phyloP scores from a whole-genome alignment of 2,797 vertebrate species.

The Enteromius mattozi region DNA sequence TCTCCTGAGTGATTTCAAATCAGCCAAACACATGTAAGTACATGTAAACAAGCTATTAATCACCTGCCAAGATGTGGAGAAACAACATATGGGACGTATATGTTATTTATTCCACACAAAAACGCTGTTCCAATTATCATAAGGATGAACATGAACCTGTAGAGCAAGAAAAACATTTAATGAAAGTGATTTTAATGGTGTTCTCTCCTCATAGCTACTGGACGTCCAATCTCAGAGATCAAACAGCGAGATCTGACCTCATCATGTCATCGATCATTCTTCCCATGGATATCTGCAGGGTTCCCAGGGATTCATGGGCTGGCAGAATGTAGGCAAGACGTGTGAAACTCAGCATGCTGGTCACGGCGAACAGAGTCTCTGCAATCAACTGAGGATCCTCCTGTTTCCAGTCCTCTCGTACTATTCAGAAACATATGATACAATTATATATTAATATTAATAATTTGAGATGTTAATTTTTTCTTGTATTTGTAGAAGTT shows the following conservation, averaged over 20 bases:
- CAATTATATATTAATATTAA: neutral
- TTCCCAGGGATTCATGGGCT: slow-evolving; percentile 88
- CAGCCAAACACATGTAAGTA: neutral
- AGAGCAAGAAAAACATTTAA: slow-evolving; percentile 1
- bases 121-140: slow-evolving; percentile 94
- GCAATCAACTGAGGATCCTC: slow-evolving; percentile 84
- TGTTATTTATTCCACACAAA: slow-evolving; percentile 91
- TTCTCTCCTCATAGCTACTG: slow-evolving; percentile 54
- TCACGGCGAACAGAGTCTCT: slow-evolving; percentile 88
- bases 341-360: slow-evolving; percentile 91
- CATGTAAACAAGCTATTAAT: neutral
- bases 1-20: neutral
- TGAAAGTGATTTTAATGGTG: neutral
- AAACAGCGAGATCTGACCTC: slow-evolving; percentile 82
- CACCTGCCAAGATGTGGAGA: slow-evolving; percentile 86
- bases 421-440: slow-evolving; percentile 22
- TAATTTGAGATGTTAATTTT: too few species aligned
- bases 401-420: slow-evolving; percentile 49
- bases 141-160: slow-evolving; percentile 93
- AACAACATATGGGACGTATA: slow-evolving; percentile 87
- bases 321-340: slow-evolving; percentile 89
- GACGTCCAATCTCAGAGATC: slow-evolving; percentile 42
- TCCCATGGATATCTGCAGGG: slow-evolving; percentile 91
- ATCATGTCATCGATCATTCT: slow-evolving; percentile 96
- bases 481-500: neutral